Evolutionary conservation across 2,797 vertebrate species (phyloP).

Genomic region (Myotis myotis): DNA sequence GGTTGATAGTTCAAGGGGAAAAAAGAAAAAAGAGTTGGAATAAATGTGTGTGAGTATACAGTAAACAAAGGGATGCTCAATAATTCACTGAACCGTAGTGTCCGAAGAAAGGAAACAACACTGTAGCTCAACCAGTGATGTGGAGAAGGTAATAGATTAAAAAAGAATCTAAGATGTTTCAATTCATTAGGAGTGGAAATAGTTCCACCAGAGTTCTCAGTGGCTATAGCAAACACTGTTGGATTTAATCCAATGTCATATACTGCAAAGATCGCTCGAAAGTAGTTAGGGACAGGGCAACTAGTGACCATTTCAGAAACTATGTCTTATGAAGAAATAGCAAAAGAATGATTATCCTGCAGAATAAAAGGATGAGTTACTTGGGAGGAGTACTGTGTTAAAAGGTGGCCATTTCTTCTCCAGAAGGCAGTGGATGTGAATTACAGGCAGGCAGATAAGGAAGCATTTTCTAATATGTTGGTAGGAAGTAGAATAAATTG

Average conservation of each 20-base stretch:
- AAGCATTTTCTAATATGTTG: not conserved
- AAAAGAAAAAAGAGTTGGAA: not conserved
- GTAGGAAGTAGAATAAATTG: not conserved
- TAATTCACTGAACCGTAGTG: not conserved
- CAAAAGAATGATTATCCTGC: not conserved
- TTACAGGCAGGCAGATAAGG: not conserved
- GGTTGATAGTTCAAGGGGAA: not conserved
- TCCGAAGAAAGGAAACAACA: not conserved
- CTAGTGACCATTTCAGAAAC: not conserved
- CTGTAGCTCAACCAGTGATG: not conserved
- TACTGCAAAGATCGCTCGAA: not conserved
- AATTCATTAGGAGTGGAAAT: too few species aligned
- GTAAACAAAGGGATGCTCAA: not conserved
- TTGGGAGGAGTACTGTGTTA: not conserved
- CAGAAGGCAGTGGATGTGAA: not conserved
- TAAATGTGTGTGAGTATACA: not conserved
- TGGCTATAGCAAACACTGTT: not conserved
- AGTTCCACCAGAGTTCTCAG: not conserved
- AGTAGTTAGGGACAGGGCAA: not conserved
- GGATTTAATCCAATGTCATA: not conserved
- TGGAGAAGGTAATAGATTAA: not conserved
- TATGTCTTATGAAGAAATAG: not conserved
- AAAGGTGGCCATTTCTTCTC: not conserved
- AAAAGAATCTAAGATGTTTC: not conserved
- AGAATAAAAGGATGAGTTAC: not conserved